Evolutionary conservation across 92 coral and sea anemone genomes (phyloP).

Genomic region (Heteractis magnifica): DNA sequence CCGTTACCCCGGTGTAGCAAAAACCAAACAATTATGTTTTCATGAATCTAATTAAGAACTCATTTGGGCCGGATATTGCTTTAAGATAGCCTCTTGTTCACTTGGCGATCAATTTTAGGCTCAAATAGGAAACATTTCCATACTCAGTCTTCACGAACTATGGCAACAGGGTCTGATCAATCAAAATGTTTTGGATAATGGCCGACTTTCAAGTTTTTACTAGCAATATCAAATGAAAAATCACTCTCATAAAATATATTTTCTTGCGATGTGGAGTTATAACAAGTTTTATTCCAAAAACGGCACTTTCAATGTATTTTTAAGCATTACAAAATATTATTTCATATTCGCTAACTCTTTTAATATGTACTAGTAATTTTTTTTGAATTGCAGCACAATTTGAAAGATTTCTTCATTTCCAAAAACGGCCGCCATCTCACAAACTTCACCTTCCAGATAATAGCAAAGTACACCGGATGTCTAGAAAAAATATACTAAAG

Average conservation of each 20-base stretch:
- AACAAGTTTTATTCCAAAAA: constrained; percentile 1
- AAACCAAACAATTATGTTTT: constrained; percentile 36
- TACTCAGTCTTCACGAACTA: constrained; percentile 13
- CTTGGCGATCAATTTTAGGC: constrained; percentile 17
- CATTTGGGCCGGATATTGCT: constrained; percentile 42
- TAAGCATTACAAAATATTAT: neutral
- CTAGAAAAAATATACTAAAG: neutral
- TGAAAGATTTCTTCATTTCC: neutral
- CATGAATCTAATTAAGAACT: constrained; percentile 29
- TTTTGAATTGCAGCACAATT: neutral
- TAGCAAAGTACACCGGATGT: neutral
- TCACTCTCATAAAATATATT: constrained; percentile 27
- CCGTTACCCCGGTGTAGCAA: constrained; percentile 38
- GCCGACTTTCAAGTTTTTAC: neutral
- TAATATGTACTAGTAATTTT: neutral
- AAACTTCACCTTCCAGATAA: neutral
- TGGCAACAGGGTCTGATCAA: constrained; percentile 24
- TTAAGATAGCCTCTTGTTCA: constrained; percentile 28
- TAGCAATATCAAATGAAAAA: constrained; percentile 34
- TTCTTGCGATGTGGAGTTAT: neutral
- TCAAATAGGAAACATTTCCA: constrained; percentile 11
- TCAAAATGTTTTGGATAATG: constrained; percentile 6
- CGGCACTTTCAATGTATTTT: neutral
- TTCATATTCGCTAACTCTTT: neutral
- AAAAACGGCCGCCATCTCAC: neutral